A percentile compares a stretch with the other conserved stretches of the same genome.
phyloP scores from a whole-genome alignment of 2,888 invertebrate species.

The Epiperipatus broadwayi region DNA sequence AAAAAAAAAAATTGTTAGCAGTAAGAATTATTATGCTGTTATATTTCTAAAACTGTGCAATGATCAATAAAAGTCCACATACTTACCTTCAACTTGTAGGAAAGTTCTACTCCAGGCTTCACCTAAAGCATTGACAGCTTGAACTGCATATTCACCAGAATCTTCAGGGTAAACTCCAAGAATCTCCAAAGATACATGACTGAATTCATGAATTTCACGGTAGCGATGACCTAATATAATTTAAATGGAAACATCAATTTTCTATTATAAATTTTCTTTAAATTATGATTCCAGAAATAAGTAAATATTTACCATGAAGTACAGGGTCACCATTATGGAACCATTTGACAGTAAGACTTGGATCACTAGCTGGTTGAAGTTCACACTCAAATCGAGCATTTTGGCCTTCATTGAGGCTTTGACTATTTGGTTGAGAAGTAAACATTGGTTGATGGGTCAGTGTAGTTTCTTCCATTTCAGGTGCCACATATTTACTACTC shows the following conservation, averaged over 20 bases:
- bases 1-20: too few relatives aligned
- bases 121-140: conserved; percentile 73
- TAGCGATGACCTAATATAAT: conserved; percentile 51
- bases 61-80: too few relatives aligned
- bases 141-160: conserved; percentile 84
- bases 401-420: conserved; percentile 67
- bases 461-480: too few relatives aligned
- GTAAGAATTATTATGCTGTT: too few relatives aligned
- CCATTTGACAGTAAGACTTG: conserved; percentile 81
- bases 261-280: too few relatives aligned
- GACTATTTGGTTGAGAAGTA: conserved; percentile 72
- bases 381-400: conserved; percentile 75
- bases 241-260: too few relatives aligned
- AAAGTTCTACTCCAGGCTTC: conserved; percentile 51
- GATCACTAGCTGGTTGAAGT: conserved; percentile 76
- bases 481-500: too few relatives aligned
- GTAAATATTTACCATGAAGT: too few relatives aligned
- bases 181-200: conserved; percentile 88
- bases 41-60: too few relatives aligned
- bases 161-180: conserved; percentile 91
- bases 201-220: conserved; percentile 63
- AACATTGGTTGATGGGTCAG: conserved; percentile 72
- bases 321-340: conserved; percentile 78
- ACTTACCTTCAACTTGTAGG: conserved; percentile 75
- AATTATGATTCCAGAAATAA: too few relatives aligned